phyloP scores from a whole-genome alignment of 2,888 invertebrate genomes.

The Chrysotoxum bicinctum region DNA sequence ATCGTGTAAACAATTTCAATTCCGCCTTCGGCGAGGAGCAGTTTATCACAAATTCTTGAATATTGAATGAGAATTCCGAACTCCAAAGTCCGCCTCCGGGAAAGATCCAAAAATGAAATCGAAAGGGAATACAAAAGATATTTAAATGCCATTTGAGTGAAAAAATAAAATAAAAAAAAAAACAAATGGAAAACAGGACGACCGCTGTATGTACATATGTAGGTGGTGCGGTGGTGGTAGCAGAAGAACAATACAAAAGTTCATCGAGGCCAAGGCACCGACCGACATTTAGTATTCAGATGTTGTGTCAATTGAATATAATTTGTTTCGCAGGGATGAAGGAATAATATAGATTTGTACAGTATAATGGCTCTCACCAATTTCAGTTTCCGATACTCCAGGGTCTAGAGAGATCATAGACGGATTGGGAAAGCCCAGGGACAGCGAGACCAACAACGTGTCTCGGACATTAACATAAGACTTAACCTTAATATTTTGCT shows the following conservation, averaged over 20 bases:
- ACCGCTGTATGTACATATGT: too few species aligned
- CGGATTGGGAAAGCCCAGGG: neutral
- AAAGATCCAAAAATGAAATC: slow-evolving; percentile 34
- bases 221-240: too few species aligned
- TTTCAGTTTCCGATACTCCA: neutral
- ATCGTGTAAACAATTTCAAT: slow-evolving; percentile 50
- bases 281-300: slow-evolving; percentile 54
- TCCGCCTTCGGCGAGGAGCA: neutral
- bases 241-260: slow-evolving; percentile 3
- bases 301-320: slow-evolving; percentile 65
- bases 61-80: slow-evolving; percentile 14
- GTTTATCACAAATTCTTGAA: slow-evolving; percentile 33
- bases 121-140: slow-evolving; percentile 42
- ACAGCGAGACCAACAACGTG: neutral
- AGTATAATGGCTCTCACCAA: neutral
- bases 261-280: slow-evolving; percentile 6
- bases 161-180: neutral
- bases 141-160: slow-evolving; percentile 33
- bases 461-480: neutral
- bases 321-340: slow-evolving; percentile 36
- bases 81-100: neutral
- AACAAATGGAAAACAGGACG: neutral
- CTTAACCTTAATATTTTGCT: neutral
- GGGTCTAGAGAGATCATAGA: neutral
- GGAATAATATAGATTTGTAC: slow-evolving; percentile 27